A percentile compares a stretch with the other conserved stretches of the same genome.
These are phyloP conservation scores for Procambarus clarkii DNA, from an alignment of 1,140 invertebrate species.

Conservation along the genomic window DNA sequence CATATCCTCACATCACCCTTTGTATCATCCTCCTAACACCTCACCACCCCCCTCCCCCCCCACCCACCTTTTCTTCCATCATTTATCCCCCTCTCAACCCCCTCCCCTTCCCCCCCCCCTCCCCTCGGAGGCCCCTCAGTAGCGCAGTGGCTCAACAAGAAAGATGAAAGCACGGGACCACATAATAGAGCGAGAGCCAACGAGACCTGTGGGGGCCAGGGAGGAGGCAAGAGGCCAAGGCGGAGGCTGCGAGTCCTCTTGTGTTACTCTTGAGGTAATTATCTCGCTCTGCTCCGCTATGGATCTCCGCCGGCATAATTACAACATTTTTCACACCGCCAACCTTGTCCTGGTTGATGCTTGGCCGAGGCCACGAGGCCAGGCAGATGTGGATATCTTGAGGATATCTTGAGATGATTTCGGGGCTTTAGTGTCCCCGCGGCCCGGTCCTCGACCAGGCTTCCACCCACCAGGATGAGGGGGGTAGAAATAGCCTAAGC, in stretches of 20 bases:
- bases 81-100: background rate
- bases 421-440: too few species aligned
- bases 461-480: too few species aligned
- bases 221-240: background rate
- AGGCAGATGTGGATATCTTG: background rate
- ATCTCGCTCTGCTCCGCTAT: constrained; percentile 25
- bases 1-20: background rate
- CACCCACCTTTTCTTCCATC: background rate
- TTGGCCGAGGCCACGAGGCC: background rate
- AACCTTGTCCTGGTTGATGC: background rate
- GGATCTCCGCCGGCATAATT: constrained; percentile 19
- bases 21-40: too few species aligned
- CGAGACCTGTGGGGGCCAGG: background rate
- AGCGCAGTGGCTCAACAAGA: background rate
- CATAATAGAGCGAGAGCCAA: constrained; percentile 27
- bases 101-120: background rate
- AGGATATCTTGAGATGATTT: too few species aligned
- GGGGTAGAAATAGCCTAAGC: too few species aligned
- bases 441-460: too few species aligned
- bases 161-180: background rate
- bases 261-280: constrained; percentile 29
- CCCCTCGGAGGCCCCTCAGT: background rate
- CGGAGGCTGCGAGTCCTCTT: background rate
- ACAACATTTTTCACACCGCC: constrained; percentile 27
- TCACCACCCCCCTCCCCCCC: background rate